A percentile compares a stretch with the other conserved stretches of the same genome.
phyloP scores from a whole-genome alignment of 2,888 invertebrate species.

The Parthenolecanium corni region DNA sequence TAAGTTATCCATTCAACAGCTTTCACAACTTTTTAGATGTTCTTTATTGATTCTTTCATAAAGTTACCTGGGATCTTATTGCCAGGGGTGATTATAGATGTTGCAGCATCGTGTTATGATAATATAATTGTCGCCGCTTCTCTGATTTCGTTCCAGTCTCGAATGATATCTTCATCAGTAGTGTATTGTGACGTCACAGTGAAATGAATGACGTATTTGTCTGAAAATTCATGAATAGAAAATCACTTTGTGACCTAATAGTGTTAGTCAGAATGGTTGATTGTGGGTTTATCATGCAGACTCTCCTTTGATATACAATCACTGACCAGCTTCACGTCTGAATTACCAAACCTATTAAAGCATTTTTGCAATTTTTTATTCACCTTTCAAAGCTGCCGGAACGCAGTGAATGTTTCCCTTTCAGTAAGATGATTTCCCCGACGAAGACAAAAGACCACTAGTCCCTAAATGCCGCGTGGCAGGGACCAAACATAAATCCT shows the following conservation, averaged over 20 bases:
- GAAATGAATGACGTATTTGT: conserved; percentile 77
- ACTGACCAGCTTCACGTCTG: too few relatives aligned
- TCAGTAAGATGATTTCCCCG: conserved; percentile 84
- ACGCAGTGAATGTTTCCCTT: conserved; percentile 82
- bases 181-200: conserved; percentile 78
- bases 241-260: too few relatives aligned
- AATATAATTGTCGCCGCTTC: conserved; percentile 59
- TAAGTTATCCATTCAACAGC: too few relatives aligned
- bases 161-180: conserved; percentile 45
- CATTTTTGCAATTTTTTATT: too few relatives aligned
- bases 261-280: too few relatives aligned
- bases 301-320: too few relatives aligned
- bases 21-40: too few relatives aligned
- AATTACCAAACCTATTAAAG: not conserved
- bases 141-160: conserved; percentile 80
- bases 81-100: conserved; percentile 33
- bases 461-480: conserved; percentile 70
- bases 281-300: too few relatives aligned
- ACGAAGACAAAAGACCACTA: conserved; percentile 81
- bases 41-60: too few relatives aligned
- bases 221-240: too few relatives aligned
- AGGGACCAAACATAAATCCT: conserved; percentile 83
- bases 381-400: conserved; percentile 71
- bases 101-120: conserved; percentile 48
- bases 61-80: too few relatives aligned